Percentiles rank a stretch among this genome's conserved stretches.
Conservation (phyloP, 2,888 invertebrate species). For the Holacanthella duospinosa region DNA sequence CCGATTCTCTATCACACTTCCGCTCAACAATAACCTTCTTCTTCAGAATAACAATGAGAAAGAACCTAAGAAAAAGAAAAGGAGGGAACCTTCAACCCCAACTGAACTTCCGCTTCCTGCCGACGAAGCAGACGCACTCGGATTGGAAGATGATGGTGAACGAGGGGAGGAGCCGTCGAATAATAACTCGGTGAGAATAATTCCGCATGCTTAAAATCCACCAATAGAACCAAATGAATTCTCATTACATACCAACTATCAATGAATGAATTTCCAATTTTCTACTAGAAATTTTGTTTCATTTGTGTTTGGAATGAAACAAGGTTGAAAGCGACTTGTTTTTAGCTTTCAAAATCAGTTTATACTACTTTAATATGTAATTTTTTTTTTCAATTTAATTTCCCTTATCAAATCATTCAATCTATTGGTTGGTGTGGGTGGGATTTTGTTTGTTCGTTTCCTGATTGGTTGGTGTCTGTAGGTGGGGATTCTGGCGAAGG, state of each 20-base stretch:
- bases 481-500: conserved; percentile 31
- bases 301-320: too few species aligned
- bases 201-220: background rate
- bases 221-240: background rate
- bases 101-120: background rate
- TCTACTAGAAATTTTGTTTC: too few species aligned
- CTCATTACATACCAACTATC: background rate
- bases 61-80: background rate
- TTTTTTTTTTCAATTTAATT: too few species aligned
- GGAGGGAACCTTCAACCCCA: background rate
- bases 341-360: too few species aligned
- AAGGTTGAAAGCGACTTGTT: too few species aligned
- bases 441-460: background rate
- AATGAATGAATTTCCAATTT: too few species aligned
- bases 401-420: too few species aligned
- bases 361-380: too few species aligned
- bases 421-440: too few species aligned
- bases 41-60: background rate
- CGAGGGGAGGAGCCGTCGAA: conserved; percentile 1
- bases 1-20: background rate
- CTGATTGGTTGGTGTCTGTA: background rate
- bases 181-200: background rate
- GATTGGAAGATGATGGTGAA: conserved; percentile 1
- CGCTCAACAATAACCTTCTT: background rate
- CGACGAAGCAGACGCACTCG: background rate